Evolutionary conservation across 2,888 invertebrate genomes (phyloP), one percentile per base, ranked within the genome.

Genomic region (Alsophila aescularia): DNA sequence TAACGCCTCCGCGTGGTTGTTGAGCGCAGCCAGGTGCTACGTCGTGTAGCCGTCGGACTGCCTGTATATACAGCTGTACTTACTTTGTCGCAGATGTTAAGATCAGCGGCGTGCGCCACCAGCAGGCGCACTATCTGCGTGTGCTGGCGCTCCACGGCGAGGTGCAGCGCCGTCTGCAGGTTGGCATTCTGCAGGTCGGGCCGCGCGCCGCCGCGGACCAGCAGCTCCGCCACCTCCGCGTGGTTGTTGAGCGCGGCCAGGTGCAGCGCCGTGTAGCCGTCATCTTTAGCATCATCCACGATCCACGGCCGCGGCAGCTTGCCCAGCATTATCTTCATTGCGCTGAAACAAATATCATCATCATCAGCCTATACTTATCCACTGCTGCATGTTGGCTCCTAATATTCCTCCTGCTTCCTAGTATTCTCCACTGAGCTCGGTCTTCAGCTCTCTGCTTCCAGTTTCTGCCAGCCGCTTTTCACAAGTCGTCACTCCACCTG

Each of bases 21-120:
- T 99, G 27, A 99, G 94, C 0, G 98, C 98, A 0, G 98, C 98
- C 67, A 99, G 93, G 87, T 99, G 98, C 15, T 99, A 93, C 0
- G 99, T 98, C 0, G 99, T 98, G 90, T 98, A 98, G 0, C 99
- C 99, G 77, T 99, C 99, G n/a, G n/a, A n/a, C n/a, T n/a, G n/a
- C n/a, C n/a, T n/a, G n/a, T n/a, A n/a, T n/a, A n/a, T n/a, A n/a
- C n/a, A n/a, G n/a, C n/a, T n/a, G n/a, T n/a, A n/a, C 5, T 24
- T 78, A 99, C 99, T 92, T 99, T 99, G 87, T 99, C 99, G 40
- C 98, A 96, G 62, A 98, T 96, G 86, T 99, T 98, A 69, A 99
- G 93, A 87, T 98, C 97, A 31, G 98, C 98, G 8, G 96, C 96
- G 83, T 98, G 98, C 43, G 97, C 94, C 12, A 99, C 98, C 68